These are phyloP conservation scores for Acholoe squamosa DNA, from an alignment of 2,888 invertebrate species.

Conservation along the genomic window DNA sequence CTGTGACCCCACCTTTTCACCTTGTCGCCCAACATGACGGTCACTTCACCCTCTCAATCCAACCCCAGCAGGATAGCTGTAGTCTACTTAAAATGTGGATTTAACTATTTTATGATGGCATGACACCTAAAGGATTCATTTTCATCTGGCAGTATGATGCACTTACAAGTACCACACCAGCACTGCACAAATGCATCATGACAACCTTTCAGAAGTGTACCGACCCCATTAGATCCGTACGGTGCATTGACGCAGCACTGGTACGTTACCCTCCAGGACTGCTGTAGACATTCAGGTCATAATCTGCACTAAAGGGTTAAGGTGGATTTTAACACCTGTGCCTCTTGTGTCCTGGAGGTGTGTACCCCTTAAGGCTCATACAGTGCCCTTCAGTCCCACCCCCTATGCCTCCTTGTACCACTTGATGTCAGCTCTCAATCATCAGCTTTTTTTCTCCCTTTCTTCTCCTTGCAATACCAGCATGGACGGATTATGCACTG, in stretches of 20 bases:
- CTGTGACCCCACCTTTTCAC: background rate
- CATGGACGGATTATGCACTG: background rate
- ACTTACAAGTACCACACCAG: no score
- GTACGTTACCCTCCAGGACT: no score
- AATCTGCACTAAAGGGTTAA: no score
- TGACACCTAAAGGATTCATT: no score
- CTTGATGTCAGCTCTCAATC: conserved; percentile 41
- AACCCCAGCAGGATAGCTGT: background rate
- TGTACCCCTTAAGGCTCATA: conserved; percentile 18
- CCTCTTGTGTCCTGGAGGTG: background rate
- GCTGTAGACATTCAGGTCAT: no score
- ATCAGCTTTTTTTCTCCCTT: background rate
- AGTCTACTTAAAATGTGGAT: no score
- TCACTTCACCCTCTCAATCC: background rate
- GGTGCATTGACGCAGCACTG: no score
- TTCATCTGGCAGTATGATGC: no score
- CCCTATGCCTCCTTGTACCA: background rate
- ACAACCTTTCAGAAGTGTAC: no score
- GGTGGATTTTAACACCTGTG: conserved; percentile 9
- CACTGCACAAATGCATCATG: no score
- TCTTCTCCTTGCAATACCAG: background rate
- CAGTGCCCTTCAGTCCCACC: background rate
- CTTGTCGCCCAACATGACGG: background rate
- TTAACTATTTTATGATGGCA: no score
- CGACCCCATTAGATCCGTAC: no score